A percentile compares a stretch with the other conserved stretches of the same genome.
Conservation (phyloP, 2,113 vertebrate species). For the Sinosuthora webbiana region DNA sequence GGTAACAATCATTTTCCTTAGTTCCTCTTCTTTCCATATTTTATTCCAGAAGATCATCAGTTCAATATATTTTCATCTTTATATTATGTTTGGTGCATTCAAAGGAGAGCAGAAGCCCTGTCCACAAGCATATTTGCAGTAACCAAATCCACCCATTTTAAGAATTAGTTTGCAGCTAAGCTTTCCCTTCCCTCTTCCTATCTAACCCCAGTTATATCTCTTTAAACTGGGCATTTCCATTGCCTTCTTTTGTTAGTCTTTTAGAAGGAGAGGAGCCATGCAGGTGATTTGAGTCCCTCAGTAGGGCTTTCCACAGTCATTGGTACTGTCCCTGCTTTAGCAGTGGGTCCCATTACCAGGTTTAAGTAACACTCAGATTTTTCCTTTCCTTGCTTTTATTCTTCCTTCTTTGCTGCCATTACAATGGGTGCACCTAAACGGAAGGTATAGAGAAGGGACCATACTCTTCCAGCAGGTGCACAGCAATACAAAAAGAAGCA, state of each 20-base stretch:
- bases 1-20: neutral
- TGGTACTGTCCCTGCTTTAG: neutral
- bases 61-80: neutral
- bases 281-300: neutral
- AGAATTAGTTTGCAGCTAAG: neutral
- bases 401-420: neutral
- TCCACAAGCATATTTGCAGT: neutral
- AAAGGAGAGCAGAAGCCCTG: neutral
- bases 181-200: neutral
- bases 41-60: neutral
- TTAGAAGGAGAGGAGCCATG: neutral
- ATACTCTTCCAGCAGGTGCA: neutral
- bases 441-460: neutral
- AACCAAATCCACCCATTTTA: neutral
- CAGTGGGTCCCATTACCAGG: neutral
- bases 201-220: neutral
- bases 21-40: neutral
- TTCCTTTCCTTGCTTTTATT: neutral
- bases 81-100: neutral
- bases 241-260: neutral
- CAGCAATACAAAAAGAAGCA: neutral
- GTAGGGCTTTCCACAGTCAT: neutral
- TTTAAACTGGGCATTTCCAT: neutral
- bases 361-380: neutral
- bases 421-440: neutral